These are phyloP conservation scores for Fratercula arctica DNA, from an alignment of 2,797 vertebrate genomes.

Conservation along the genomic window DNA sequence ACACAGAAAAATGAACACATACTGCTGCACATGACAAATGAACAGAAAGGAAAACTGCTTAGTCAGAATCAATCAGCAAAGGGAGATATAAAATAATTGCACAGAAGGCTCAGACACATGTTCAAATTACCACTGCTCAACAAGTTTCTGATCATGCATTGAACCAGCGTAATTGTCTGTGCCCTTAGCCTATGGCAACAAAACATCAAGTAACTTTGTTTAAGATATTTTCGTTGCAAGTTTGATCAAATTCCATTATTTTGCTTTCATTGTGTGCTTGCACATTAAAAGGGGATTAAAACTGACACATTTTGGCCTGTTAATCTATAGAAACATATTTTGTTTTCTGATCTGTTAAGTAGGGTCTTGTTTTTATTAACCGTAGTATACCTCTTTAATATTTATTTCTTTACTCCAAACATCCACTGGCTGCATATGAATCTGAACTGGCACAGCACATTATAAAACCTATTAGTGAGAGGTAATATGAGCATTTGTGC, in stretches of 20 bases:
- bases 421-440: neutral
- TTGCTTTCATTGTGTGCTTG: neutral
- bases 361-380: neutral
- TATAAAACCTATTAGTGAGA: neutral
- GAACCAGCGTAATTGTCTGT: neutral
- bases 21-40: constrained; percentile 21
- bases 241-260: neutral
- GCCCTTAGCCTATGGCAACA: neutral
- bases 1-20: neutral
- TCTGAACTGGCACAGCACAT: neutral
- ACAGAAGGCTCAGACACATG: neutral
- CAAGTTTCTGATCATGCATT: neutral
- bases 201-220: neutral
- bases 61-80: constrained; percentile 33
- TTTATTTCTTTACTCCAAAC: neutral
- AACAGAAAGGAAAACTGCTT: neutral
- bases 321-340: neutral
- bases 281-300: neutral
- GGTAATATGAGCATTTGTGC: neutral
- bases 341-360: neutral
- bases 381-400: neutral
- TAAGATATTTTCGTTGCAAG: neutral
- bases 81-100: constrained; percentile 36
- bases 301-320: neutral
- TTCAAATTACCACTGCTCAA: neutral